Conservation (phyloP, 2,113 vertebrate genomes). For the Marcusenius ussheri region DNA sequence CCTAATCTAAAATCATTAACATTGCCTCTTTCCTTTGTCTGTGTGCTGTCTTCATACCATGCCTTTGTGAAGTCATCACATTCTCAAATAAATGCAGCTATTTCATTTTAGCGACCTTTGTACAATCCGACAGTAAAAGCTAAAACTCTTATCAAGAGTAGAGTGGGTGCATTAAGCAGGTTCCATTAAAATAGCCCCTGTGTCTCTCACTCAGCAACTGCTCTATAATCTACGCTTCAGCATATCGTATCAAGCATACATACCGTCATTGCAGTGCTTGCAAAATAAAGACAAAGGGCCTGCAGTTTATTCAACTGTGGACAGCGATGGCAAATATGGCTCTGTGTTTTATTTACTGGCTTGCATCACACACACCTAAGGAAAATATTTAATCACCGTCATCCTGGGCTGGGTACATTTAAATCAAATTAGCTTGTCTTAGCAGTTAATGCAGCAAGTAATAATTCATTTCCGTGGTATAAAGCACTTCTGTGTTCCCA, state of each 20-base stretch:
- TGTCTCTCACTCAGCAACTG: not conserved
- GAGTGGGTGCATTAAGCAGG: not conserved
- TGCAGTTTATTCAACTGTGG: not conserved
- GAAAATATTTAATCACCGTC: not conserved
- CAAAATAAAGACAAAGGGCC: not conserved
- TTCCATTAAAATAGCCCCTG: not conserved
- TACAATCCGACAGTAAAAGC: not conserved
- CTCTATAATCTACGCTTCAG: not conserved
- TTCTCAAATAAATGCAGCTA: not conserved
- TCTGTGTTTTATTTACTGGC: not conserved
- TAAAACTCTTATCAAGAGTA: not conserved
- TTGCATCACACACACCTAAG: not conserved
- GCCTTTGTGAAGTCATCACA: too few relatives aligned
- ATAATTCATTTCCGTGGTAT: constrained; percentile 15
- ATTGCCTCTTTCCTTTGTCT: not conserved
- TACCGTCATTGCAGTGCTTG: not conserved
- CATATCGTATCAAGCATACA: not conserved
- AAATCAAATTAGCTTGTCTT: constrained; percentile 15
- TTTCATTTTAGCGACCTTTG: not conserved
- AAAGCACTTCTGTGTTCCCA: constrained; percentile 8
- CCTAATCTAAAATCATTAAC: not conserved
- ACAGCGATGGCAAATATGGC: not conserved
- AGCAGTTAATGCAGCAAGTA: not conserved
- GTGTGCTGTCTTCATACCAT: not conserved
- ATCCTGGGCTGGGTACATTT: not conserved